These are phyloP conservation scores for Lasiurus borealis DNA, from an alignment of 2,113 vertebrate genomes.

Conservation along the genomic window DNA sequence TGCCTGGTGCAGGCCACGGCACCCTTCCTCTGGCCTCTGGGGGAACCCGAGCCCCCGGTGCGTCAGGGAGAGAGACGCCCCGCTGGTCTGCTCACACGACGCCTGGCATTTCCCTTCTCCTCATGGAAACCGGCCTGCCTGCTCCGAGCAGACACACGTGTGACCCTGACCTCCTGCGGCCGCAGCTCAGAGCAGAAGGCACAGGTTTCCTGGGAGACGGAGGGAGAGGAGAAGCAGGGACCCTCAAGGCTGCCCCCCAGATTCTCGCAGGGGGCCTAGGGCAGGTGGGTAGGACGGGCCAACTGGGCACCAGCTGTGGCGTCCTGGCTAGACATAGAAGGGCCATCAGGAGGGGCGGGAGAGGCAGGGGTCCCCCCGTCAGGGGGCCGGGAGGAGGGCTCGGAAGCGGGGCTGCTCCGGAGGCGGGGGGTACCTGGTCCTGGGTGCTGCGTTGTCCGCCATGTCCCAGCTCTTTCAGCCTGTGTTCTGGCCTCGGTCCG, in stretches of 20 bases:
- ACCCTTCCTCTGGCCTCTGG: background rate
- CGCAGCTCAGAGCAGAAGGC: too few relatives aligned
- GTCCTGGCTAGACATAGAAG: background rate
- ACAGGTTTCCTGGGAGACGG: fast-evolving
- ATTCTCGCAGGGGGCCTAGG: fast-evolving
- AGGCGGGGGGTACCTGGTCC: background rate
- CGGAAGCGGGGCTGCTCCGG: background rate
- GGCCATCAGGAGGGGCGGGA: background rate
- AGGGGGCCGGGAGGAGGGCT: background rate
- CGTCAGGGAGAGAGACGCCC: too few relatives aligned
- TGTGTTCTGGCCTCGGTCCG: background rate
- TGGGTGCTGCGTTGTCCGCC: fast-evolving
- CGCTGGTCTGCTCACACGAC: fast-evolving
- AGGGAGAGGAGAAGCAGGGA: background rate
- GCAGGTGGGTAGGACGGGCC: too few relatives aligned
- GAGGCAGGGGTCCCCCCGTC: background rate
- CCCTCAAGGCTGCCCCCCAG: fast-evolving
- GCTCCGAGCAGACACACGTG: background rate
- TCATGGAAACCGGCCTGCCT: background rate
- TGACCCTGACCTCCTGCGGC: background rate
- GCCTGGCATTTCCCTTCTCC: background rate
- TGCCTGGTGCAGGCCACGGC: background rate
- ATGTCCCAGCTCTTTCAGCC: background rate
- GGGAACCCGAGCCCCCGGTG: fast-evolving
- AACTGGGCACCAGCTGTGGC: background rate